Conservation (phyloP, 2,113 vertebrate genomes). For the Rhabdomys dilectus region DNA sequence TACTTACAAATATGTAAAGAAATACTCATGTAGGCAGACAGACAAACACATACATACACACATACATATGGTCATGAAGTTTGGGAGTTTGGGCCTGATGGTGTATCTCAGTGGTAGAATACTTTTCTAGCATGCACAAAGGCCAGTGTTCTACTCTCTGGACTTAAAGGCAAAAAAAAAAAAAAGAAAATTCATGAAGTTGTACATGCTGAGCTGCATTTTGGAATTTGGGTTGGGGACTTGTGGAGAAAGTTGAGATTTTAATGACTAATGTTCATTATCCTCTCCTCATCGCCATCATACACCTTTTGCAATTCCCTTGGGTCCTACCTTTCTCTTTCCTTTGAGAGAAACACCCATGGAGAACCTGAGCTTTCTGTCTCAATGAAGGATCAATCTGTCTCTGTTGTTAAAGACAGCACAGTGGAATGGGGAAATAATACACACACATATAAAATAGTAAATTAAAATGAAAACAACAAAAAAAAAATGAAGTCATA, state of each 20-base stretch:
- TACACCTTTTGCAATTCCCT: accelerated
- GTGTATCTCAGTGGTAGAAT: neutral
- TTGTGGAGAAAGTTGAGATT: neutral
- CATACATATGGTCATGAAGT: neutral
- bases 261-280: neutral
- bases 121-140: neutral
- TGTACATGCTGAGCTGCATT: neutral
- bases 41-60: neutral
- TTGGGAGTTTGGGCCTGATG: neutral
- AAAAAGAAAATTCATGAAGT: neutral
- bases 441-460: neutral
- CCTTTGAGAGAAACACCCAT: neutral
- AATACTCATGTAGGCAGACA: neutral
- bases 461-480: conserved; percentile 50
- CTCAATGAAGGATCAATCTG: neutral
- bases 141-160: neutral
- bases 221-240: neutral
- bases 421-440: neutral
- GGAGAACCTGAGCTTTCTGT: neutral
- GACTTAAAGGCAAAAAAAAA: neutral
- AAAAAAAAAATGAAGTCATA: conserved; percentile 32
- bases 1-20: neutral
- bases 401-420: neutral
- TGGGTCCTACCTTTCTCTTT: accelerated
- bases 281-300: neutral